Conservation (phyloP, 2,113 vertebrate species). For the Rutilus rutilus region DNA sequence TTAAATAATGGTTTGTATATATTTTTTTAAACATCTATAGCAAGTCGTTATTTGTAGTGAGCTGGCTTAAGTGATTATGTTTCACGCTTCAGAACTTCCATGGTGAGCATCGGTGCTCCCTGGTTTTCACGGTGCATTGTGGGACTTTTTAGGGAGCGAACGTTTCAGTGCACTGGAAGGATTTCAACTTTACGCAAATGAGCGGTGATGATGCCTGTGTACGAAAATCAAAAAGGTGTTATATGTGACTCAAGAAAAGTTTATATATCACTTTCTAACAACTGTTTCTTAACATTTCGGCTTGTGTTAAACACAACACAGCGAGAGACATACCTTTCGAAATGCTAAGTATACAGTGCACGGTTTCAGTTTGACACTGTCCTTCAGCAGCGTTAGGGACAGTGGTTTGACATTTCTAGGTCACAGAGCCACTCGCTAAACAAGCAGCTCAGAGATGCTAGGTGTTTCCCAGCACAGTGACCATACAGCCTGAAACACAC, state of each 20-base stretch:
- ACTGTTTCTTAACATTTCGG: neutral
- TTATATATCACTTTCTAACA: neutral
- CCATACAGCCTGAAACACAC: conserved; percentile 8
- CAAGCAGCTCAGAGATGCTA: conserved; percentile 22
- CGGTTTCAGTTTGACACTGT: conserved; percentile 4
- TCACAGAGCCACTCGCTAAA: conserved; percentile 13
- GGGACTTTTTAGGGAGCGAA: too few relatives aligned
- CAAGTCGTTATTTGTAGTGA: too few relatives aligned
- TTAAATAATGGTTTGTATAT: too few relatives aligned
- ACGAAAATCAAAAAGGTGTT: neutral
- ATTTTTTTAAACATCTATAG: too few relatives aligned
- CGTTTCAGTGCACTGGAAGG: too few relatives aligned
- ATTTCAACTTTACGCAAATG: neutral
- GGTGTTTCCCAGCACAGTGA: conserved; percentile 9
- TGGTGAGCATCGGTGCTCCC: too few relatives aligned
- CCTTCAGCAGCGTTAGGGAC: neutral
- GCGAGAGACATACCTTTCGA: neutral
- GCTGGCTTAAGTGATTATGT: too few relatives aligned
- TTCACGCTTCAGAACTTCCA: too few relatives aligned
- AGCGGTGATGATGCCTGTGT: neutral
- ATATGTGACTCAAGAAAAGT: neutral
- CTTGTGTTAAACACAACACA: neutral
- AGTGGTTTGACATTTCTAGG: conserved; percentile 49
- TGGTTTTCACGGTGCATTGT: too few relatives aligned
- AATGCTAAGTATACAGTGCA: neutral